Percentiles rank a stretch among this genome's conserved stretches.
phyloP scores from a whole-genome alignment of 2,888 invertebrate genomes.

The Lamellibrachia columna region DNA sequence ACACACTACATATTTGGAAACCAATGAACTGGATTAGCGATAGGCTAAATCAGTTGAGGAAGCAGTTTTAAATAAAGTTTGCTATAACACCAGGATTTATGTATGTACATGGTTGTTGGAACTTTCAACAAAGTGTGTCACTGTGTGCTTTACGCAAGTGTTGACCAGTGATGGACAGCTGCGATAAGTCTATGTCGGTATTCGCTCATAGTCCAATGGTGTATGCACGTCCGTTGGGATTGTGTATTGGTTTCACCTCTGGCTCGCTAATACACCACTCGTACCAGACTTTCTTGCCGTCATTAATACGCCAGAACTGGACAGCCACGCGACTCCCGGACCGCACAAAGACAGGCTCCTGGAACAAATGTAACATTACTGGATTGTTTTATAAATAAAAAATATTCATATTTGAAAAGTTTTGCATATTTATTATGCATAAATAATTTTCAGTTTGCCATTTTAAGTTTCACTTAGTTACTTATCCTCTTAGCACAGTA shows the following conservation, averaged over 20 bases:
- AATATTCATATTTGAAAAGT: too few relatives aligned
- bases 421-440: too few relatives aligned
- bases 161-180: too few relatives aligned
- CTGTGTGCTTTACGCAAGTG: background rate
- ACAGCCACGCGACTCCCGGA: constrained; percentile 79
- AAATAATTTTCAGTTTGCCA: too few relatives aligned
- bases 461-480: too few relatives aligned
- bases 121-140: background rate
- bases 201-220: constrained; percentile 72
- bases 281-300: constrained; percentile 89
- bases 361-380: constrained; percentile 29
- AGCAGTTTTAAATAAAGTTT: background rate
- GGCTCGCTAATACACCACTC: constrained; percentile 86
- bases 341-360: constrained; percentile 80
- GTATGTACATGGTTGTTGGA: background rate
- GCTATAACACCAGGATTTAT: background rate
- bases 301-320: constrained; percentile 87
- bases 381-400: too few relatives aligned
- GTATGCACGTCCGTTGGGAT: constrained; percentile 79
- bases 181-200: background rate
- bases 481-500: too few relatives aligned
- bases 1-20: too few relatives aligned
- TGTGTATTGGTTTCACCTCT: constrained; percentile 72
- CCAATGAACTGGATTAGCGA: background rate
- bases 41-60: background rate